Evolutionary conservation across 1,140 invertebrate genomes (phyloP).

Genomic region (Bombus sibiricus): DNA sequence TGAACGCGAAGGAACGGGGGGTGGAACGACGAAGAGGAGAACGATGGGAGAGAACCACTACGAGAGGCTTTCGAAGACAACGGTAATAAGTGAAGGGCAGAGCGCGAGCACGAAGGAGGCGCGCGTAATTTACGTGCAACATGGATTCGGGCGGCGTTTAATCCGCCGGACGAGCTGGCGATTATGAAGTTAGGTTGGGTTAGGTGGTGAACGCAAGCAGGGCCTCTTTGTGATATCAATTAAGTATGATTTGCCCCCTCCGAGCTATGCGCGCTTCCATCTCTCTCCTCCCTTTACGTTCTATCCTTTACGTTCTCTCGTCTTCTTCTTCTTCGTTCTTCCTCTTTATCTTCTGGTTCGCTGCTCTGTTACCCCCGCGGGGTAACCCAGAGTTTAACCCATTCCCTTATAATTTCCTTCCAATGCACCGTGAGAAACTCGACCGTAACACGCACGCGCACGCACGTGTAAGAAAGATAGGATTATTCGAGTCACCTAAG

Average conservation of each 20-base stretch:
- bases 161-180: conserved; percentile 70
- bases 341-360: conserved; percentile 4
- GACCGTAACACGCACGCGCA: conserved; percentile 78
- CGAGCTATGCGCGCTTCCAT: conserved; percentile 7
- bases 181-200: conserved; percentile 76
- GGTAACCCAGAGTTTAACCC: conserved; percentile 77
- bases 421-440: conserved; percentile 82
- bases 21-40: conserved; percentile 9
- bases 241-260: conserved; percentile 77
- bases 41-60: conserved; percentile 22
- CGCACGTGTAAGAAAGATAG: conserved; percentile 36
- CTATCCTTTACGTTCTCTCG: conserved; percentile 18
- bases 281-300: conserved; percentile 23
- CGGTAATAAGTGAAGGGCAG: conserved; percentile 72
- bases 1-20: neutral
- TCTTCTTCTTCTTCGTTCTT: conserved; percentile 11
- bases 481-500: neutral
- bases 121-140: conserved; percentile 77
- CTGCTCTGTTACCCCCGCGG: conserved; percentile 59
- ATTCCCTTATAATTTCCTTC: conserved; percentile 82
- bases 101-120: conserved; percentile 58
- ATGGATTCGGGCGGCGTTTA: conserved; percentile 76
- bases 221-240: conserved; percentile 79
- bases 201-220: conserved; percentile 65
- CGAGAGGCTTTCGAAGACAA: conserved; percentile 67